A percentile compares a stretch with the other conserved stretches of the same genome.
These are phyloP conservation scores for Stomorhina lunata DNA, from an alignment of 2,888 invertebrate species.

Conservation along the genomic window DNA sequence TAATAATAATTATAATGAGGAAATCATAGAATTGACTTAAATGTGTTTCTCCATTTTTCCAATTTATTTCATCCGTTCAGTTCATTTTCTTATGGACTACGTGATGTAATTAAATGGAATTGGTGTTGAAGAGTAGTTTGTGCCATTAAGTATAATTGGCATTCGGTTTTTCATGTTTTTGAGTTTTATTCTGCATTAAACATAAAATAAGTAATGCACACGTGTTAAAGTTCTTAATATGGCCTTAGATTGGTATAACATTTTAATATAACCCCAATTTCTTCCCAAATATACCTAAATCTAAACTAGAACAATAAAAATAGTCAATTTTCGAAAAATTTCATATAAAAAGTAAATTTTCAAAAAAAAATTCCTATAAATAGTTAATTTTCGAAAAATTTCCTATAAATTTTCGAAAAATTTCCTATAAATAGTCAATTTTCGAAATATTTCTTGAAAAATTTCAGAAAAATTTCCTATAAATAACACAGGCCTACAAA, in stretches of 20 bases:
- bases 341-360: too few species aligned
- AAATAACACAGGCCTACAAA: too few species aligned
- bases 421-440: too few species aligned
- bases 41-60: background rate
- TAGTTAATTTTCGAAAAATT: too few species aligned
- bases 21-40: constrained; percentile 35
- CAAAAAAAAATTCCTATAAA: too few species aligned
- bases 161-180: background rate
- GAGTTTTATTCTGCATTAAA: background rate
- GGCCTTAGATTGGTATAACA: background rate
- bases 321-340: too few species aligned
- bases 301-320: too few species aligned
- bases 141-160: too few species aligned
- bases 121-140: constrained; percentile 29
- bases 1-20: constrained; percentile 45
- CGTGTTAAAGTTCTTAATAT: background rate
- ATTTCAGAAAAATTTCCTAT: too few species aligned
- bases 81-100: constrained; percentile 28
- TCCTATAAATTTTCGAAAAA: too few species aligned
- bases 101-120: constrained; percentile 58
- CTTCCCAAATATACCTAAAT: background rate
- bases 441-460: too few species aligned
- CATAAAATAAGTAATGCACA: background rate
- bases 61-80: background rate
- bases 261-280: background rate